These are phyloP conservation scores for Myioborus melanocephalus DNA, from an alignment of 2,797 vertebrate species.

Conservation along the genomic window DNA sequence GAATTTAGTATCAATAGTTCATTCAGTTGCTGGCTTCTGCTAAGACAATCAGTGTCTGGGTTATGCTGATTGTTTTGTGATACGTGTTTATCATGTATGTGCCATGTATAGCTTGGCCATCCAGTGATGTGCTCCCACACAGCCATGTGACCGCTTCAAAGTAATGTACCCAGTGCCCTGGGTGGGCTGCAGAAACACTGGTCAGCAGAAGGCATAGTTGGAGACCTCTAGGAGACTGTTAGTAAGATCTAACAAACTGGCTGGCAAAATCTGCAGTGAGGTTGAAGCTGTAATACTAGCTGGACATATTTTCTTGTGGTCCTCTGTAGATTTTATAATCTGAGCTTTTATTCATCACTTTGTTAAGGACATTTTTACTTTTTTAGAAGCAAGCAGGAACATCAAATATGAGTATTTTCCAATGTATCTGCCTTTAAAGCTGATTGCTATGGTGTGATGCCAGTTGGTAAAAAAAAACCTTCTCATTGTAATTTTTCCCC, in stretches of 20 bases:
- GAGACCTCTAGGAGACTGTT: background rate
- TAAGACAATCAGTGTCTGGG: background rate
- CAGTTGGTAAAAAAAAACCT: background rate
- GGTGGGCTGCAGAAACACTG: background rate
- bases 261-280: background rate
- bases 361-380: background rate
- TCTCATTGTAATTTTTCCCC: background rate
- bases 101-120: background rate
- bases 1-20: background rate
- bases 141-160: background rate
- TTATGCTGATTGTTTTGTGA: background rate
- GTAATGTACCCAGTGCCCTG: background rate
- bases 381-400: background rate
- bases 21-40: background rate
- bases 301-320: background rate
- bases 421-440: background rate
- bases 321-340: background rate
- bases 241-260: background rate
- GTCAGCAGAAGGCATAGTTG: background rate
- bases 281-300: background rate
- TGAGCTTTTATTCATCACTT: background rate
- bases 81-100: accelerated
- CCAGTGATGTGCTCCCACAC: background rate
- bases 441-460: background rate
- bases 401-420: background rate